Evolutionary conservation across 2,113 vertebrate genomes (phyloP), one percentile per base, ranked within the genome.

Genomic region (Orycteropus afer): DNA sequence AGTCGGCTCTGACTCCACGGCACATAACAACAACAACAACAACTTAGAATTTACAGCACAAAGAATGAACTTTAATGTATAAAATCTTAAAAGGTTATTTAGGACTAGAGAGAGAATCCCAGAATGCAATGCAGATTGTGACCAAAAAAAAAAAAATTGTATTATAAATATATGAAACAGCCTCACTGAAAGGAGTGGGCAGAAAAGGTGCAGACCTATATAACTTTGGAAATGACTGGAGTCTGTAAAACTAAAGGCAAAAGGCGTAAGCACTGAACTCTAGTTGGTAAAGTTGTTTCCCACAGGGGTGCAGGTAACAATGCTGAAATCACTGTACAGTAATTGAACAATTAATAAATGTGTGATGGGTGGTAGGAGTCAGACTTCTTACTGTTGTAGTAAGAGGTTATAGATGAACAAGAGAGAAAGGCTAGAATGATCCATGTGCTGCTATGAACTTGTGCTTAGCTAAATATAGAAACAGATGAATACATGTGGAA

Each of bases 191-290:
- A 78, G 73, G 29, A 49, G 17, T 34, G 82, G 49, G 49, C 29
- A 32, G 74, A 80, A 86, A 90, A 91, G 49, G 29, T 74, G 25
- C 42, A 93, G 93, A 91, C 67, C 12, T 65, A 73, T 91, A 11
- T 83, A 53, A 76, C 61, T 94, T 51, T 84, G 57, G 71, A 89
- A 93, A 65, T 34, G 40, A 59, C 11, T 65, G 12, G 32, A 34
- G 42, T 84, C 78, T 65, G 1, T 74, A 74, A 95, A 42, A 77
- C 34, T 93, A 63, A 86, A 57, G 77, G 10, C 74, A 53, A 53
- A 94, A 53, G 45, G 9, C 5, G 3, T 71, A 57, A 88, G 53
- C 40, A 4, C 51, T 63, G 8, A 51, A 51, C 32, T 88, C 25
- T 76, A 40, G 57, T 37, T 51, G 53, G 45, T 90, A 80, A 83